These are phyloP conservation scores for Pithys albifrons DNA, from an alignment of 2,113 vertebrate species.

Conservation along the genomic window DNA sequence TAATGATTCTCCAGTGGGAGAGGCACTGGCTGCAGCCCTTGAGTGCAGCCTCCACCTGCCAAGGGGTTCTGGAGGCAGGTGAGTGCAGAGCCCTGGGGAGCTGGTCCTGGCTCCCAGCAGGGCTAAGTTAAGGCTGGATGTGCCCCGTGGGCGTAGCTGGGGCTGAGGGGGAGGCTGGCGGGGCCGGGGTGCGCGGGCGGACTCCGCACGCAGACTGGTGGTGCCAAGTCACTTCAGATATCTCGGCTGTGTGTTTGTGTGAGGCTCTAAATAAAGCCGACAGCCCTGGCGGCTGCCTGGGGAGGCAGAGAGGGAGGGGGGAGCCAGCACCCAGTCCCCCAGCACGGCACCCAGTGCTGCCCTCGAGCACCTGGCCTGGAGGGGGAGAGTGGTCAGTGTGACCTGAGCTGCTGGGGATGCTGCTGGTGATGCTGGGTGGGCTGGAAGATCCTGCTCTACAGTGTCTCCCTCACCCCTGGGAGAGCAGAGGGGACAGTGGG, in stretches of 20 bases:
- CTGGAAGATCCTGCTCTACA: not conserved
- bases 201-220: not conserved
- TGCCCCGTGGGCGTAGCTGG: not conserved
- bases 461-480: rapidly evolving
- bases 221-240: slow-evolving; percentile 52
- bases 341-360: not conserved
- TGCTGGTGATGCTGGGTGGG: not conserved
- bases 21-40: rapidly evolving
- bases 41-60: not conserved
- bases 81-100: not conserved
- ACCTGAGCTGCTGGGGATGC: not conserved
- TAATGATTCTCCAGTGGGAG: not conserved
- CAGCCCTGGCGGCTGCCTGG: slow-evolving; percentile 17
- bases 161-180: slow-evolving; percentile 10
- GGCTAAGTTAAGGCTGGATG: slow-evolving; percentile 18
- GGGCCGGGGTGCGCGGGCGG: not conserved
- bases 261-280: slow-evolving; percentile 48
- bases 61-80: not conserved
- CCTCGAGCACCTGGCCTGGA: rapidly evolving
- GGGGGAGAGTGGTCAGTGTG: not conserved
- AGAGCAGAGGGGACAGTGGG: not conserved
- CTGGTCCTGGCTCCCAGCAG: not conserved
- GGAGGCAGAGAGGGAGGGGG: not conserved
- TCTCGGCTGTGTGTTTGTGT: slow-evolving; percentile 39
- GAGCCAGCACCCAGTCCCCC: not conserved